These are phyloP conservation scores for Aramus guarauna DNA, from an alignment of 2,113 vertebrate genomes.

Conservation along the genomic window DNA sequence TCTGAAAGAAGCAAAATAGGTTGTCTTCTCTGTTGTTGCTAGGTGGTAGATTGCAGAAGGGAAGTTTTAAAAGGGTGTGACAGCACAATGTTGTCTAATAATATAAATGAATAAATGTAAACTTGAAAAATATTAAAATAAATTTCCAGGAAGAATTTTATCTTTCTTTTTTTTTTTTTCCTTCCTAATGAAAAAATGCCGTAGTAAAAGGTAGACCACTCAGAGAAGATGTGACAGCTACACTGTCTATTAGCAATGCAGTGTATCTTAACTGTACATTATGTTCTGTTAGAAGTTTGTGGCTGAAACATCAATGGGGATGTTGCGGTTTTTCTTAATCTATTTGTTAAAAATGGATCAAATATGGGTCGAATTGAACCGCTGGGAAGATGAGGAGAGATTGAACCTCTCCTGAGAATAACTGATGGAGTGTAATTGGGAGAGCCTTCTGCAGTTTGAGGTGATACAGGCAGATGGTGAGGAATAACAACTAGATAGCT, in stretches of 20 bases:
- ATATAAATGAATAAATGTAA: background rate
- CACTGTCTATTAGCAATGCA: no score
- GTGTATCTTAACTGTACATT: background rate
- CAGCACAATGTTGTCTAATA: background rate
- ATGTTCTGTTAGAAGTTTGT: background rate
- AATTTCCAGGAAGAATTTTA: background rate
- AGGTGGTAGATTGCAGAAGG: background rate
- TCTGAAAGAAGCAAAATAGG: background rate
- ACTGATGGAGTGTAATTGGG: background rate
- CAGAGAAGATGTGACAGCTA: background rate
- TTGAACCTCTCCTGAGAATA: background rate
- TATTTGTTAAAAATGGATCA: background rate
- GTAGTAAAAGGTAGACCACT: background rate
- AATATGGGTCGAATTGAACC: background rate
- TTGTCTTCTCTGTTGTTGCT: background rate
- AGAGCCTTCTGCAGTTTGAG: background rate
- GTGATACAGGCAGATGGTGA: conserved; percentile 7
- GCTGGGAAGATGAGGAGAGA: background rate
- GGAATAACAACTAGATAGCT: background rate
- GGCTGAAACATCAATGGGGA: background rate
- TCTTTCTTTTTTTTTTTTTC: background rate
- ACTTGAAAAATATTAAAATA: background rate
- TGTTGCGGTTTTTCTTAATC: background rate
- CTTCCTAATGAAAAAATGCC: background rate
- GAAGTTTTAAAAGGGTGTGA: background rate